phyloP scores from a whole-genome alignment of 2,888 invertebrate genomes.

The Periphyllus acericola region DNA sequence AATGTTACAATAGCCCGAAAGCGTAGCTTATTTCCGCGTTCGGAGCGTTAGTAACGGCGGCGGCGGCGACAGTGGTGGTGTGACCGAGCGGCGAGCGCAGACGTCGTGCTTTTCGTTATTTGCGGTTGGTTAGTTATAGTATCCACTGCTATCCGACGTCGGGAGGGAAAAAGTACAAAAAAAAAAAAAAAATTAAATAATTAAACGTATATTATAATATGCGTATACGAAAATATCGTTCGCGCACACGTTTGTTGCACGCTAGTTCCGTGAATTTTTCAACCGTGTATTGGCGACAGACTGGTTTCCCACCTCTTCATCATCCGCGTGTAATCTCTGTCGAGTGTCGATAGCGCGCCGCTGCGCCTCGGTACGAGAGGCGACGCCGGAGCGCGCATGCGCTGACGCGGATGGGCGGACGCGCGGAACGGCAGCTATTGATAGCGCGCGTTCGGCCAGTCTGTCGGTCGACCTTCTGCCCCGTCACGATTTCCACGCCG shows the following conservation, averaged over 20 bases:
- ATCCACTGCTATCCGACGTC: neutral
- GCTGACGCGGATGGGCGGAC: neutral
- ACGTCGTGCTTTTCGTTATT: neutral
- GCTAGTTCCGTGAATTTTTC: neutral
- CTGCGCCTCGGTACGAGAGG: neutral
- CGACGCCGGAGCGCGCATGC: conserved; percentile 1
- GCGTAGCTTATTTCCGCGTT: neutral
- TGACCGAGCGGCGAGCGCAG: neutral
- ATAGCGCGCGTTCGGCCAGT: neutral
- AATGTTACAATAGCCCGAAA: neutral
- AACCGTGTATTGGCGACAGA: conserved; percentile 14
- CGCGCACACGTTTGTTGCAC: conserved; percentile 7
- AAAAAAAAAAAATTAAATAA: neutral
- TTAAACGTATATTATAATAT: neutral
- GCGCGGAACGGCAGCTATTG: no score
- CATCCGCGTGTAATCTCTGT: neutral
- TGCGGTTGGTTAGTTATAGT: neutral
- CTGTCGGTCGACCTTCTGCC: conserved; percentile 43
- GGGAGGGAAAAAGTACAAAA: neutral
- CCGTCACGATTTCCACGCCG: neutral
- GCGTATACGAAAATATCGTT: neutral
- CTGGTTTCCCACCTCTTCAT: conserved; percentile 49
- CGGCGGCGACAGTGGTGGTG: neutral
- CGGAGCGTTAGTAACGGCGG: neutral
- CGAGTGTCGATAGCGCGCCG: neutral